Evolutionary conservation across 2,888 invertebrate genomes (phyloP), one percentile per base, ranked within the genome.

Genomic region (Entomobrya proxima): DNA sequence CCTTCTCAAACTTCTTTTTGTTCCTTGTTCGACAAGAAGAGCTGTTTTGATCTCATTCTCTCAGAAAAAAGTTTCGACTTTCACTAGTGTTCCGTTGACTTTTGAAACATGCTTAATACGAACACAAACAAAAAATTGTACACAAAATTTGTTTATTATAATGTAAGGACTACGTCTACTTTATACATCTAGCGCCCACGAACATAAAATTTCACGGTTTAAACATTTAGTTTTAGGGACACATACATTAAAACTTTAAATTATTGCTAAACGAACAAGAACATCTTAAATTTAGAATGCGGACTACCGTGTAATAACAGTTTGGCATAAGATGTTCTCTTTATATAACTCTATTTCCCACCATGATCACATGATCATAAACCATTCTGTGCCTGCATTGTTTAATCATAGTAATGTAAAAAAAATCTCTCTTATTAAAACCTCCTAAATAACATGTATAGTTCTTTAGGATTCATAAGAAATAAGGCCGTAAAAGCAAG

Each of bases 1-100:
- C 21, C 35, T n/a, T n/a, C 64, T 32, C 64, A n/a, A 35, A n/a
- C 35, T 64, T 64, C 64, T 18, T 64, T 64, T 40, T 67, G 67
- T 40, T 40, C 40, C 11, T 37, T 9, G 3, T 40, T 67, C 67
- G 21, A 67, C 67, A 67, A 30, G 35, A 1, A 67, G 40, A 35
- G 18, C 15, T 7, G n/a, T 64, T 64, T 18, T 64, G 35, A 35
- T 64, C 64, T 35, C 1, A 1, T 15, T 58, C 30, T 13, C 18
- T 47, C 35, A 32, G n/a, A 15, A 18, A 64, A 64, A 64, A 35
- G 32, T 64, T 52, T 18, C n/a, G 35, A 64, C 58, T 35, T 64
- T 64, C 64, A 18, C 35, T 35, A 15, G 35, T 35, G n/a, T 18
- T 18, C 24, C 15, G 1, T 1, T 3, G 58, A 32, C 15, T 18